Conservation (phyloP, 1,140 invertebrate genomes). For the Ridgeia piscesae region DNA sequence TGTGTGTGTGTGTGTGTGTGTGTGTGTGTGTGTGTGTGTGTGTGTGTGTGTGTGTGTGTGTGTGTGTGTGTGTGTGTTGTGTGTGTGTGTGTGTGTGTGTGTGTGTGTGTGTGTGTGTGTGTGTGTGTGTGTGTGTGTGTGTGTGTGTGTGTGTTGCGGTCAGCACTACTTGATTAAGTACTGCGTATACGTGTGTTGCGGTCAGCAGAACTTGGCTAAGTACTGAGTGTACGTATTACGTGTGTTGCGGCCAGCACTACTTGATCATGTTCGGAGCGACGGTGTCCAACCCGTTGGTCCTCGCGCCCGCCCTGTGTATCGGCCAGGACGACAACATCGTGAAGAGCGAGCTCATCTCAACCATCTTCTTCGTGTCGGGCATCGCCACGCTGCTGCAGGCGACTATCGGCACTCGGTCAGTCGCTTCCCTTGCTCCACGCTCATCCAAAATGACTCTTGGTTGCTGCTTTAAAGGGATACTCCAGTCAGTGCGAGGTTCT, state of each 20-base stretch:
- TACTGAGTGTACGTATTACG: neutral
- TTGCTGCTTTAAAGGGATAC: too few relatives aligned
- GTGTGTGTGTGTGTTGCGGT: too few relatives aligned
- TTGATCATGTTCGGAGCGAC: slow-evolving; percentile 71
- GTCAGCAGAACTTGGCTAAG: neutral
- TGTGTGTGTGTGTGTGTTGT: too few relatives aligned
- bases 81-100: too few relatives aligned
- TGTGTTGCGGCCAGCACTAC: slow-evolving; percentile 16
- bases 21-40: too few relatives aligned
- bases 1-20: too few relatives aligned
- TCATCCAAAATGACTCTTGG: too few relatives aligned
- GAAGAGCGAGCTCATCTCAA: slow-evolving; percentile 80
- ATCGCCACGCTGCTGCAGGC: slow-evolving; percentile 79
- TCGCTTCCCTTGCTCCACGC: neutral
- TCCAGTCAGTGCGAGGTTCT: too few relatives aligned
- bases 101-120: too few relatives aligned
- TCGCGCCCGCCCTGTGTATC: slow-evolving; percentile 82
- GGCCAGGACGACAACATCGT: slow-evolving; percentile 68
- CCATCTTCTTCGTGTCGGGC: slow-evolving; percentile 86
- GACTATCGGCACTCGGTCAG: slow-evolving; percentile 76
- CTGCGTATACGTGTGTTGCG: neutral
- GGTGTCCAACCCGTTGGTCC: slow-evolving; percentile 78
- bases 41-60: too few relatives aligned
- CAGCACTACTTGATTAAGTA: too few relatives aligned
- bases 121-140: too few relatives aligned